A percentile compares a stretch with the other conserved stretches of the same genome.
Conservation (phyloP, 2,113 vertebrate genomes). For the Xenopus borealis region DNA sequence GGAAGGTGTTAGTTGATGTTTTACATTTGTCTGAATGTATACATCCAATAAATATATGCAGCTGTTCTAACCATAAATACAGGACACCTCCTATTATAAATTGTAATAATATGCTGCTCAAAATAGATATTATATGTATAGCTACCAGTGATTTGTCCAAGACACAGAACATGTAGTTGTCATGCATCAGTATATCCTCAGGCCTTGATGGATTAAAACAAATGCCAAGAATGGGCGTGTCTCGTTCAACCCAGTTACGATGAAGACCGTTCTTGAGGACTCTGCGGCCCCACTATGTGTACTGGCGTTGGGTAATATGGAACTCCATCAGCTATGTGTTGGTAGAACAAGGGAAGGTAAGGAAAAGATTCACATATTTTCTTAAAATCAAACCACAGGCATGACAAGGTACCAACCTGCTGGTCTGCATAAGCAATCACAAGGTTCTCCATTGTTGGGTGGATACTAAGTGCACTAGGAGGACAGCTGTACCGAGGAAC, state of each 20-base stretch:
- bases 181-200: conserved; percentile 81
- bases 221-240: conserved; percentile 82
- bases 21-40: too few relatives aligned
- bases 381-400: too few relatives aligned
- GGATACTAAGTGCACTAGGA: conserved; percentile 80
- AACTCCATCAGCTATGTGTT: conserved; percentile 80
- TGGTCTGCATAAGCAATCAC: conserved; percentile 83
- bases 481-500: conserved; percentile 80
- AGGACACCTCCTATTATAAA: too few relatives aligned
- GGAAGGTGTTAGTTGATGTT: too few relatives aligned
- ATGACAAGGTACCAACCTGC: conserved; percentile 68
- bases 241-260: conserved; percentile 76
- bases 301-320: conserved; percentile 75
- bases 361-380: too few relatives aligned
- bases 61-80: too few relatives aligned
- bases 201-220: conserved; percentile 77
- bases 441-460: conserved; percentile 78
- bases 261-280: conserved; percentile 81
- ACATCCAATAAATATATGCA: too few relatives aligned
- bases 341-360: background rate
- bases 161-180: conserved; percentile 86
- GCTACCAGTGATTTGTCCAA: conserved; percentile 87
- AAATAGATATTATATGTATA: background rate
- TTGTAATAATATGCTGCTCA: too few relatives aligned
- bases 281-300: conserved; percentile 82